Evolutionary conservation across 2,797 vertebrate species (phyloP).

Genomic region (Enteromius anoplus): DNA sequence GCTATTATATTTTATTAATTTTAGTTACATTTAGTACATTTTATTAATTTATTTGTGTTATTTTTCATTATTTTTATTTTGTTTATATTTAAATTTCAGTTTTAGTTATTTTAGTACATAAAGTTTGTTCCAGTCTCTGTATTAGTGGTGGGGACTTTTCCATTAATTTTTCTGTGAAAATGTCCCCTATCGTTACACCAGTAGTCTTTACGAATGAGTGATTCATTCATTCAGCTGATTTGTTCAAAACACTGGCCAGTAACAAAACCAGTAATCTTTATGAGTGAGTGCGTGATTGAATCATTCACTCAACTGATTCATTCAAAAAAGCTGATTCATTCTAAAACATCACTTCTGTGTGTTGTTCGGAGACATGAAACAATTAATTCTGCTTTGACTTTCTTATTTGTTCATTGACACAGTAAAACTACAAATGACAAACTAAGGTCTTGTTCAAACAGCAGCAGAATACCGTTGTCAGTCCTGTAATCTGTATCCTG

Average conservation of each 20-base stretch:
- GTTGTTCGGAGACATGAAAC: background rate
- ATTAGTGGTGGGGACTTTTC: background rate
- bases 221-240: background rate
- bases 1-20: background rate
- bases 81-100: background rate
- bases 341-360: background rate
- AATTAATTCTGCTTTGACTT: conserved; percentile 2
- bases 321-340: background rate
- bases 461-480: too few species aligned
- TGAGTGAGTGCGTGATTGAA: background rate
- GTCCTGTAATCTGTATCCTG: too few species aligned
- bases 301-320: background rate
- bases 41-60: background rate
- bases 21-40: background rate
- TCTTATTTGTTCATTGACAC: background rate
- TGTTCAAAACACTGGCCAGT: background rate
- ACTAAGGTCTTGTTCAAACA: background rate
- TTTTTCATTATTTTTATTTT: too few species aligned
- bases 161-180: too few species aligned
- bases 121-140: background rate
- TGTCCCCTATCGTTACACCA: background rate
- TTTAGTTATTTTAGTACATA: background rate
- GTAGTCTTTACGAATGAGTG: background rate
- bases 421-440: background rate
- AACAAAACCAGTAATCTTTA: background rate